Base-by-base conservation (phyloP, 2,888 invertebrate species). In the Pristionchus exspectatus region DNA sequence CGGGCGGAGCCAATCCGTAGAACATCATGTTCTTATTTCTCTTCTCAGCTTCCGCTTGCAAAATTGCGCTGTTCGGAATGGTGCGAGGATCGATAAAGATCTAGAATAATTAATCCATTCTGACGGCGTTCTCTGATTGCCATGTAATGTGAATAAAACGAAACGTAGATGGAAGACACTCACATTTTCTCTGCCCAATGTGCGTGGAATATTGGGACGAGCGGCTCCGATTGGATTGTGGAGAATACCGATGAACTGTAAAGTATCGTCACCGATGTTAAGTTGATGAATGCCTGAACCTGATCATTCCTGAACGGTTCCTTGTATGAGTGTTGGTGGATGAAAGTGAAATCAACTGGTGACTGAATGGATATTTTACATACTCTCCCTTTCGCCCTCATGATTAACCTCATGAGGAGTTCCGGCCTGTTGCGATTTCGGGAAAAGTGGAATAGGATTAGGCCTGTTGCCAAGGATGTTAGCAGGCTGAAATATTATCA, bases 261-360 rank as follows among this genome's bases (percentile, higher is more conserved):
- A 33, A 16, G 0, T 16, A 30, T 33, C 3, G 14, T 33, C 72
- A 33, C 27, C 4, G 27, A 21, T 7, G 50, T 21, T 30, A n/a
- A n/a, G n/a, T n/a, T 54, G 9, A 84, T 30, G n/a, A 77, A 9
- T 21, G 7, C n/a, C 9, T 14, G 50, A n/a, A 87, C 87, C 87
- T 72, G 69, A 27, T 87, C 87, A 18, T 33, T 87, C 30, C 87
- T 87, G 87, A 87, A 87, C 2, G 87, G 87, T 10, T 87, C 72
- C 54, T 87, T 87, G 87, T 72, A 87, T 1, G 50, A 18, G 54
- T 87, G 69, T 72, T 87, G 44, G n/a, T 87, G 87, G 27, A 72
- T 10, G 87, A 87, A 87, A 38, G 56, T 33, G 30, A 87, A 59
- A 59, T 87, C 87, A 33, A 54, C 72, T 18, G 87, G 87, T 9